Base-by-base conservation (phyloP, 2,888 invertebrate genomes). In the Argynnis bischoffii region DNA sequence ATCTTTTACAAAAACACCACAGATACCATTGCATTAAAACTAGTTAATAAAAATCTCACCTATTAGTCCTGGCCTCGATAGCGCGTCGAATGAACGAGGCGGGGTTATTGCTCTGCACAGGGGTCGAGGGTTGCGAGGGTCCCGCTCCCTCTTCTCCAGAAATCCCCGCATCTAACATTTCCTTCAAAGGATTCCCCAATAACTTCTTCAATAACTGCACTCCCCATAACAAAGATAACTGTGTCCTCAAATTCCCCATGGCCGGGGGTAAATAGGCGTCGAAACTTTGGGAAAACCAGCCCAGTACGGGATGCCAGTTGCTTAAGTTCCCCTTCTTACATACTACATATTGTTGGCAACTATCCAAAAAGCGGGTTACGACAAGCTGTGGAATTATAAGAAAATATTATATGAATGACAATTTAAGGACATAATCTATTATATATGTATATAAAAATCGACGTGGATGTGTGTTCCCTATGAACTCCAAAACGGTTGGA, bases 271-370 rank as follows among this genome's bases (percentile, higher is more conserved):
- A 90, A 67, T 95, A 95, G 0, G 90, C 86, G 79, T 96, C 96
- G 60, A 95, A 93, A 3, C 95, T 94, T 72, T 97, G 96, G 0
- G 96, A 95, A 84, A 99, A 98, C 98, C 99, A 99, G 51, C 99
- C 99, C 14, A 99, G 94, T 31, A 99, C 95, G 5, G 99, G 99
- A 88, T 99, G 99, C 99, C 99, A 99, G 87, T 99, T 98, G 60
- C 98, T 98, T 61, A 98, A 94, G 81, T 98, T 97, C 1, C 98
- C 97, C 78, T 96, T 95, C 86, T 98, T 98, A 77, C 95, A 96
- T 8, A 96, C 96, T n/a, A 98, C 98, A 79, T 98, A 98, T 76
- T 96, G 96, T 77, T 98, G 97, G 87, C 99, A 99, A 72, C 96
- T 96, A 86, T 98, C 97, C 74, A 99, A 89, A 77, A 99, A 94